Evolutionary conservation across 2,113 vertebrate genomes (phyloP).

Genomic region (Erythrocercus mccallii): DNA sequence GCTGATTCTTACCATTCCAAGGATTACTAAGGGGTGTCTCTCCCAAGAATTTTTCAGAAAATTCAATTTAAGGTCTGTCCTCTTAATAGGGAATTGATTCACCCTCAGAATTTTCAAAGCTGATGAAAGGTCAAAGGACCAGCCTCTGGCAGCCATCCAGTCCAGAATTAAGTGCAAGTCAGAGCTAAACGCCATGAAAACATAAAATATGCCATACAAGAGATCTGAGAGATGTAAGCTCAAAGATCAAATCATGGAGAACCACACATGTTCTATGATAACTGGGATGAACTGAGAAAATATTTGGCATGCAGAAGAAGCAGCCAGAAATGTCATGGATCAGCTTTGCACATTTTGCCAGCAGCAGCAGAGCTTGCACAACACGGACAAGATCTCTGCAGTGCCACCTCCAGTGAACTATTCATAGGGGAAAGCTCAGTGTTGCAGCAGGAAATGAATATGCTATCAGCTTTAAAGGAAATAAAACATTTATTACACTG

Average conservation of each 20-base stretch:
- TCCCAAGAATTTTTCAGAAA: not conserved
- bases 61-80: not conserved
- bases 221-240: not conserved
- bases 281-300: not conserved
- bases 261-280: not conserved
- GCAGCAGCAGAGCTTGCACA: not conserved
- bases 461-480: not conserved
- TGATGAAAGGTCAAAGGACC: not conserved
- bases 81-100: not conserved
- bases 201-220: not conserved
- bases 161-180: not conserved
- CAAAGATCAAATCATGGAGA: not conserved
- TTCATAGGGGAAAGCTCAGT: not conserved
- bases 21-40: not conserved
- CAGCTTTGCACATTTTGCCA: not conserved
- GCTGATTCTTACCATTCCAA: not conserved
- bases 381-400: accelerated
- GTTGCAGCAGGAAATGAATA: not conserved
- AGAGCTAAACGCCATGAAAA: not conserved
- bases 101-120: not conserved
- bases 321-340: not conserved
- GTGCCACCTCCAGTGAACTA: not conserved
- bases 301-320: not conserved
- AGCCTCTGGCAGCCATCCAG: not conserved
- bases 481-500: not conserved